Conservation (phyloP, 2,113 vertebrate genomes). For the Paradoxurus hermaphroditus region DNA sequence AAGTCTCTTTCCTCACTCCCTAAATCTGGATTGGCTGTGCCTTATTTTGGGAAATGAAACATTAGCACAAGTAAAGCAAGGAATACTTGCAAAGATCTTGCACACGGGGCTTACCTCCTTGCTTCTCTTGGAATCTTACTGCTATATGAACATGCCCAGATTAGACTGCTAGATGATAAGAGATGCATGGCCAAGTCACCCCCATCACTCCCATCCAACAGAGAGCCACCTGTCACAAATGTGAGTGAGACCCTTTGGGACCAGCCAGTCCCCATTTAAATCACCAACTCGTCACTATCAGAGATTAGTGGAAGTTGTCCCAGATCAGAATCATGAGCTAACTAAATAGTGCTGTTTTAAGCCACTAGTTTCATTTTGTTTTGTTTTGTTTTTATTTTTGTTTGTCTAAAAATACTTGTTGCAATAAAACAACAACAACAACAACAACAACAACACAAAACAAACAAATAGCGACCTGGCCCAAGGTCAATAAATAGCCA, state of each 20-base stretch:
- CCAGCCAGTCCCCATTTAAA: not conserved
- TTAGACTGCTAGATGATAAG: not conserved
- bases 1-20: not conserved
- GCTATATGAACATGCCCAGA: not conserved
- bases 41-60: not conserved
- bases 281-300: not conserved
- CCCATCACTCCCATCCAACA: not conserved
- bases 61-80: not conserved
- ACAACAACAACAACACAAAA: too few relatives aligned
- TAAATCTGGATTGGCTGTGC: not conserved
- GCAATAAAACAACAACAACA: too few relatives aligned
- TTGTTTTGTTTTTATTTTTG: not conserved
- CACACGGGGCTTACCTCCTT: not conserved
- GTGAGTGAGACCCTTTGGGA: not conserved
- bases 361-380: not conserved
- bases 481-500: not conserved
- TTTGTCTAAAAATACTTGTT: not conserved
- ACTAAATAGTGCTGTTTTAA: conserved; percentile 2
- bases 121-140: not conserved
- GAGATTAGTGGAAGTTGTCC: not conserved
- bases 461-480: not conserved
- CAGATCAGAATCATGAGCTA: not conserved
- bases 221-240: not conserved
- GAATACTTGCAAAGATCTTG: not conserved
- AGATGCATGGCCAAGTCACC: not conserved